Conservation (phyloP, 2,888 invertebrate genomes). For the Bugulina stolonifera region DNA sequence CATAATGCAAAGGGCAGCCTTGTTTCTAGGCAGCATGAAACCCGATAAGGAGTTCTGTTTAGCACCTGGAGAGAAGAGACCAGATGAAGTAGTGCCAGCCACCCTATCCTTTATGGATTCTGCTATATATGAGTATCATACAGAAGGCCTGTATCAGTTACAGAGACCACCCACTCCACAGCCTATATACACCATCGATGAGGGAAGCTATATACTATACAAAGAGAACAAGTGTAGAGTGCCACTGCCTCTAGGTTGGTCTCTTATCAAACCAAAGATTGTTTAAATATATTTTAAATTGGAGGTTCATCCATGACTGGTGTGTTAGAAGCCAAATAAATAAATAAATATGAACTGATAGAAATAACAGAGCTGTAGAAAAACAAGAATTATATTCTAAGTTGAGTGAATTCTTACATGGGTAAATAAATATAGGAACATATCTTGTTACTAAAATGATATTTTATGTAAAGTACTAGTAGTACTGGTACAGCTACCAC, state of each 20-base stretch:
- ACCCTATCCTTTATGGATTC: background rate
- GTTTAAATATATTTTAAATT: too few relatives aligned
- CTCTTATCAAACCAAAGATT: too few relatives aligned
- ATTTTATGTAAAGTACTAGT: too few relatives aligned
- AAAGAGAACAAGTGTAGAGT: background rate
- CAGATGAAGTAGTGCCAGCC: background rate
- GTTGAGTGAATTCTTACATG: too few relatives aligned
- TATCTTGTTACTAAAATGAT: too few relatives aligned
- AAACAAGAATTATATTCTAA: too few relatives aligned
- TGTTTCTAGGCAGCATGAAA: background rate
- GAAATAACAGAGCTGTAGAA: too few relatives aligned
- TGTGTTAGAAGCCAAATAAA: too few relatives aligned
- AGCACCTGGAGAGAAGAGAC: background rate
- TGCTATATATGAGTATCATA: background rate
- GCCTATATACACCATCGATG: background rate
- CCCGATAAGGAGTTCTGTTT: constrained; percentile 14
- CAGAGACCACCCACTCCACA: background rate
- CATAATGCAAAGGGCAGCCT: constrained; percentile 6
- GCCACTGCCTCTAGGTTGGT: background rate
- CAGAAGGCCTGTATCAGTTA: background rate
- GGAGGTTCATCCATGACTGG: too few relatives aligned
- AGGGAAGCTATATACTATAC: background rate
- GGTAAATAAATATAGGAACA: too few relatives aligned
- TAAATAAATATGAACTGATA: too few relatives aligned
- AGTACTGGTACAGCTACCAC: too few relatives aligned